Base-by-base conservation (phyloP, 30 jellyfish, hydroid and myxozoan genomes). In the Pseudorhiza aurosa region DNA sequence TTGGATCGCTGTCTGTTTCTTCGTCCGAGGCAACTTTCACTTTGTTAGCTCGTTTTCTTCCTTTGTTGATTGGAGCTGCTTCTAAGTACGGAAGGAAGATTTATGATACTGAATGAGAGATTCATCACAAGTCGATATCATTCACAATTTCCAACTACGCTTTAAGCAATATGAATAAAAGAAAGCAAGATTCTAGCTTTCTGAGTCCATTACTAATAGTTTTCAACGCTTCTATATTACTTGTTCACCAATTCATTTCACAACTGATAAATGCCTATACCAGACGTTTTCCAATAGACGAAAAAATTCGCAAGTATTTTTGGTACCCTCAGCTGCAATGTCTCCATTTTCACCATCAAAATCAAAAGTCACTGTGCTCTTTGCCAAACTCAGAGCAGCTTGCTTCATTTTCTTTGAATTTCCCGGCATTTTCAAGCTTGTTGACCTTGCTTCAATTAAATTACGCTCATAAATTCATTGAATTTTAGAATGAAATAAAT, bases 1-100 rank as follows among this genome's bases (percentile, higher is more conserved):
- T 32, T 37, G 57, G 65, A 29, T 81, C 92, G 43, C 92, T 81
- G 58, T 81, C 92, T 1, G 78, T 36, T 8, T 81, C 92, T 6
- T 81, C 92, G 15, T 81, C 85, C 8, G 57, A 68, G 24, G 81
- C 33, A 1, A 57, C 32, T 46, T 81, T 81, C 0, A 39, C 70
- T 1, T 50, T 46, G 44, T 36, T 68, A 1, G 24, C 67, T 67
- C 85, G 33, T 18, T 81, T 81, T 21, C 92, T 65, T 49, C 77
- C 56, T 65, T 65, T 81, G 77, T 37, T 75, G 1, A 59, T 36
- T 14, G 88, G 45, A 39, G 88, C 79, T n/a, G 88, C 88, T 76
- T 56, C 77, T 56, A 19, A 12, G 47, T n/a, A 15, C 26, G 24
- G 22, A 18, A 0, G 18, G 11, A n/a, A n/a, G n/a, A n/a, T n/a